A percentile compares a stretch with the other conserved stretches of the same genome.
Conservation (phyloP, 2,113 vertebrate species). For the Amphilophus citrinellus region DNA sequence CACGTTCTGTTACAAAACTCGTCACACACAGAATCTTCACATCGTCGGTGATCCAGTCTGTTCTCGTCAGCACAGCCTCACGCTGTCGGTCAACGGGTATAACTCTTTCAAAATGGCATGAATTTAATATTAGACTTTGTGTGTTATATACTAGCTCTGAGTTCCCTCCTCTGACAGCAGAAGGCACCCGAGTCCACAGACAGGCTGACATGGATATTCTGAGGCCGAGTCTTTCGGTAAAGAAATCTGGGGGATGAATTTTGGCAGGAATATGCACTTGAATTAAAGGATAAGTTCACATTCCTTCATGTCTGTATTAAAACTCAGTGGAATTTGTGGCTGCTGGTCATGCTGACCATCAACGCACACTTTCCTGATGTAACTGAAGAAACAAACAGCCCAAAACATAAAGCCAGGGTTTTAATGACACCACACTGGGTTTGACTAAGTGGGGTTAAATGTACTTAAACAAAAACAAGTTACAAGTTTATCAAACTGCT, state of each 20-base stretch:
- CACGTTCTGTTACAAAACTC: not conserved
- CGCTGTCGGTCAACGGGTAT: not conserved
- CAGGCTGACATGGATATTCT: not conserved
- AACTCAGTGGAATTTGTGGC: not conserved
- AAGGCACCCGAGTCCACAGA: not conserved
- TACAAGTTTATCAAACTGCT: no score
- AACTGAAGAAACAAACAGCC: not conserved
- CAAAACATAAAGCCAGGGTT: not conserved
- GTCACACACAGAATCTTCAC: not conserved
- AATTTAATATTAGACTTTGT: conserved; percentile 8
- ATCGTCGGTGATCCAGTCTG: not conserved
- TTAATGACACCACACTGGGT: not conserved
- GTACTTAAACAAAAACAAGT: no score
- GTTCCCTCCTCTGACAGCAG: conserved; percentile 23
- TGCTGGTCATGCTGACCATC: not conserved
- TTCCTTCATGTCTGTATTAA: not conserved
- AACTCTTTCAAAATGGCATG: not conserved
- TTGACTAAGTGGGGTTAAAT: not conserved
- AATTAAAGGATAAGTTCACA: not conserved
- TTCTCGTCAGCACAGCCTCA: not conserved
- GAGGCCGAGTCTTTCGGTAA: not conserved
- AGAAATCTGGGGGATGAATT: not conserved
- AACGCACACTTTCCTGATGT: fast-evolving
- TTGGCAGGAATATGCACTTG: not conserved
- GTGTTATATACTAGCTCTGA: not conserved